Evolutionary conservation across 2,113 vertebrate genomes (phyloP).

Genomic region (Falco punctatus): DNA sequence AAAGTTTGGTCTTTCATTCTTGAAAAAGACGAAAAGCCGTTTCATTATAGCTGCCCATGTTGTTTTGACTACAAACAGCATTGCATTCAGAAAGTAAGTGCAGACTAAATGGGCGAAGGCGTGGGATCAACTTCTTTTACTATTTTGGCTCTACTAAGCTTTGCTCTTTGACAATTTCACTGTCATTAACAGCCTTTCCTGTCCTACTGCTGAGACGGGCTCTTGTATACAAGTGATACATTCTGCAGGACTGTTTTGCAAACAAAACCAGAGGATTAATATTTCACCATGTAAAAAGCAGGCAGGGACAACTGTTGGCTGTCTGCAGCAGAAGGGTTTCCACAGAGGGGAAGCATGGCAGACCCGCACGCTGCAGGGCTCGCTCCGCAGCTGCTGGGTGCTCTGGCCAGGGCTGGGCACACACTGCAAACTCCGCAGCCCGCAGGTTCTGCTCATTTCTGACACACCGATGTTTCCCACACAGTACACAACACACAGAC

Average conservation of each 20-base stretch:
- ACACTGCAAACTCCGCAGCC: neutral
- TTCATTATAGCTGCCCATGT: constrained; percentile 23
- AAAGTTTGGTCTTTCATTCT: constrained; percentile 34
- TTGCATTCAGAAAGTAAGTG: neutral
- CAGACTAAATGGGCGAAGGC: constrained; percentile 9
- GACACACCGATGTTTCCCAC: neutral
- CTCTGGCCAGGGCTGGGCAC: neutral
- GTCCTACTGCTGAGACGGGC: neutral
- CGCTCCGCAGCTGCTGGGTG: neutral
- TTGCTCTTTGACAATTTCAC: constrained; percentile 32
- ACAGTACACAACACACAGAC: neutral
- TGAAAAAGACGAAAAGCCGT: neutral
- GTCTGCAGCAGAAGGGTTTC: neutral
- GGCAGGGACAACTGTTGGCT: neutral
- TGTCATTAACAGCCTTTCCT: constrained; percentile 4
- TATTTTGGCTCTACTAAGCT: constrained; percentile 22
- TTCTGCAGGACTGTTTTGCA: neutral
- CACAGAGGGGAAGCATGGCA: neutral
- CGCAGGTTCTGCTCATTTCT: neutral
- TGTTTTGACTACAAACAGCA: constrained; percentile 48
- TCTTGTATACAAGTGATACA: neutral
- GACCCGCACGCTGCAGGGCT: neutral
- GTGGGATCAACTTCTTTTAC: constrained; percentile 17
- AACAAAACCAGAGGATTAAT: neutral
- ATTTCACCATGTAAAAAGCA: neutral